Evolutionary conservation across 35 echinoderm and acorn worm genomes (phyloP), one percentile per base, ranked within the genome.

Genomic region (Nesometra sesokonis): DNA sequence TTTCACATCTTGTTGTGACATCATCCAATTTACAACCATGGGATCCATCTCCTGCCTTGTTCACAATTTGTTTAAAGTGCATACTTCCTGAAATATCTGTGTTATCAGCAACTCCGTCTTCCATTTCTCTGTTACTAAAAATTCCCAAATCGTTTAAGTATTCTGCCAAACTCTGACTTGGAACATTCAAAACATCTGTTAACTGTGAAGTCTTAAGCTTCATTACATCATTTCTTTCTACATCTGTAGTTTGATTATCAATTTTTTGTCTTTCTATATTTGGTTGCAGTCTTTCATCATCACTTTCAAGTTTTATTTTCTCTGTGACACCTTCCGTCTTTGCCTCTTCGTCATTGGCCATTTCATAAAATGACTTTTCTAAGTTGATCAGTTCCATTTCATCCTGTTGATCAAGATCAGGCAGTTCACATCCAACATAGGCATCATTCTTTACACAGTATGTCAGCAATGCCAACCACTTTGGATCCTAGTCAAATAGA

Each of bases 341-440:
- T 67, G 9, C 11, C 39, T 43, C 39, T 7, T 15, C 39, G 15
- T 43, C 39, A 43, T 15, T 43, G 15, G 52, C 7, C 52, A 67
- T 67, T 5, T 67, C 52, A 67, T 67, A 67, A 27, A 67, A 67
- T 17, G 52, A 67, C 21, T 67, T 9, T 27, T 67, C 52, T 13
- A 67, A 19, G 0, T 27, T 83, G 27, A 34, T 37, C 3, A 83
- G 32, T 30, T 37, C 35, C 29, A 37, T 38, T 9, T 35, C 81
- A 35, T 37, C 32, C 38, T 39, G 34, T 39, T 30, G 34, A 38
- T 83, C 81, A 83, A 95, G 43, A 31, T 88, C 83, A 23, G 93
- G 96, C 31, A 89, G 84, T 31, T 99, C 85, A 88, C 92, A 94
- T 29, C 96, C 96, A 38, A 88, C 86, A 88, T 99, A 99, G 21